Conservation (phyloP, 2,797 vertebrate genomes). For the Hemitrygon akajei region DNA sequence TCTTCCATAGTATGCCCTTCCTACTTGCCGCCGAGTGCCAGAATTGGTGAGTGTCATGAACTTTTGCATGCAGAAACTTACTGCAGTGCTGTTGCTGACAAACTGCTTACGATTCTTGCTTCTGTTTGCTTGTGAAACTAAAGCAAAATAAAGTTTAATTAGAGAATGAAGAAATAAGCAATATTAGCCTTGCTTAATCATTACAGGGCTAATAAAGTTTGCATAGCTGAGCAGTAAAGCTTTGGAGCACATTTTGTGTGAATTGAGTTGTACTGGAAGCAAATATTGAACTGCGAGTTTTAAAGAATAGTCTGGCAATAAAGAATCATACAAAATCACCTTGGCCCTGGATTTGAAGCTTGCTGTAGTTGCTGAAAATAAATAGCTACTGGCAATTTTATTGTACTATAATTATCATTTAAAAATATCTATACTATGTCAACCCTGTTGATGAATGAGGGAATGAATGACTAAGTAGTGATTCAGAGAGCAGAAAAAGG, state of each 20-base stretch:
- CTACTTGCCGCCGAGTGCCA: background rate
- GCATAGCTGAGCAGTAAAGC: background rate
- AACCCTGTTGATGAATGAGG: slow-evolving; percentile 11
- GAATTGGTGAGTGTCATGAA: background rate
- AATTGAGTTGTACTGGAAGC: background rate
- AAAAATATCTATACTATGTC: background rate
- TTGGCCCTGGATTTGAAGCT: background rate
- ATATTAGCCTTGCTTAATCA: background rate
- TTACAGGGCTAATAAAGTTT: background rate
- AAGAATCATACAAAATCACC: background rate
- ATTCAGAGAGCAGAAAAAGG: background rate
- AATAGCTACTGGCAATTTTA: slow-evolving; percentile 6
- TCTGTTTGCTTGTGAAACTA: background rate
- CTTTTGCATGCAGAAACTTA: background rate
- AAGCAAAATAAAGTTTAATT: background rate
- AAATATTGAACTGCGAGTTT: background rate
- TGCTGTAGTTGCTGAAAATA: background rate
- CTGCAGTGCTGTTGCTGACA: background rate
- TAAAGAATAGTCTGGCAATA: background rate
- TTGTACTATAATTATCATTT: slow-evolving; percentile 14
- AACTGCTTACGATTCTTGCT: background rate
- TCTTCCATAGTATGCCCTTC: background rate
- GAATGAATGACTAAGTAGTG: slow-evolving; percentile 25
- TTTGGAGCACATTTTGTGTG: background rate
- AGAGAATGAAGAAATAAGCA: background rate